Conservation (phyloP, 2,888 invertebrate genomes). For the Nebria salina region DNA sequence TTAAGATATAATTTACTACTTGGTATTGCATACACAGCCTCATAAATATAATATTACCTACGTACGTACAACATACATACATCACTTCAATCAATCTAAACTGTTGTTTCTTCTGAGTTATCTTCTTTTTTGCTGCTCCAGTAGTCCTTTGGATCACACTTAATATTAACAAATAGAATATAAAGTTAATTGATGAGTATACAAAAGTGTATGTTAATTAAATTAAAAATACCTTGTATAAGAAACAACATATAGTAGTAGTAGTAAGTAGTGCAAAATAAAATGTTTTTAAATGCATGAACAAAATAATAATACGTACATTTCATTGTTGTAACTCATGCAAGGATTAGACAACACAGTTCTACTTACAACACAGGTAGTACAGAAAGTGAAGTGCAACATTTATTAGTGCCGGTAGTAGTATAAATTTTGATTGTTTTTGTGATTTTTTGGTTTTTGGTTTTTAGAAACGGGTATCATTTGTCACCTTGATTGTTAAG, state of each 20-base stretch:
- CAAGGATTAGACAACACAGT: background rate
- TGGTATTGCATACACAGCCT: constrained; percentile 47
- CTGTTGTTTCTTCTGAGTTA: constrained; percentile 45
- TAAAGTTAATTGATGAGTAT: background rate
- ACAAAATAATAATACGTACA: background rate
- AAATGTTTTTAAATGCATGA: background rate
- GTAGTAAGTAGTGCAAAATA: background rate
- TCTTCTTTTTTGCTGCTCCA: constrained; percentile 46
- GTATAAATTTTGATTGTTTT: constrained; percentile 14
- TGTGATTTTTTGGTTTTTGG: constrained; percentile 2
- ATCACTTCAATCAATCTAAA: constrained; percentile 18
- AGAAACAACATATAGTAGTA: background rate
- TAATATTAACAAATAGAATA: background rate
- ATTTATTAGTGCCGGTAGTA: constrained; percentile 32
- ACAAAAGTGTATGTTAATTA: too few relatives aligned
- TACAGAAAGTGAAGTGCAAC: constrained; percentile 35
- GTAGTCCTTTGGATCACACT: constrained; percentile 45
- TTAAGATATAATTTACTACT: constrained; percentile 31
- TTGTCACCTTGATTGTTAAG: constrained; percentile 71
- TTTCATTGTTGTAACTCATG: constrained; percentile 4
- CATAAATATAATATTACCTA: constrained; percentile 27
- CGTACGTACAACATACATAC: background rate
- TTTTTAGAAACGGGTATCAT: constrained; percentile 51
- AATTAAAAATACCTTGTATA: background rate
- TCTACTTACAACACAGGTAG: constrained; percentile 33